Conservation (phyloP, 2,797 vertebrate species). For the Spheniscus humboldti region DNA sequence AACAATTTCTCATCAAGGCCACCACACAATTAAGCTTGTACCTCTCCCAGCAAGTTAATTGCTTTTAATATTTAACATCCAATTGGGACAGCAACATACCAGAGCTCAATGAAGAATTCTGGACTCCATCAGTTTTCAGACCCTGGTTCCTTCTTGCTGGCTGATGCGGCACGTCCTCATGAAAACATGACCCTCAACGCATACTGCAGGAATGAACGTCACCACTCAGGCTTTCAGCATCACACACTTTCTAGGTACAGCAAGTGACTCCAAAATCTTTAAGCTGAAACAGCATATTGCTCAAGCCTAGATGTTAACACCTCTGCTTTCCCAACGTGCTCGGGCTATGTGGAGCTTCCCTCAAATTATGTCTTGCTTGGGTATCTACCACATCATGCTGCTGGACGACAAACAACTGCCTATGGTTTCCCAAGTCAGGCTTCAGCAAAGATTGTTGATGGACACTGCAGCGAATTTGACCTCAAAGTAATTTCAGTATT, state of each 20-base stretch:
- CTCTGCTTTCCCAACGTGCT: neutral
- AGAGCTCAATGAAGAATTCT: neutral
- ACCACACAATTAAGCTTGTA: neutral
- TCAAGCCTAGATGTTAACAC: neutral
- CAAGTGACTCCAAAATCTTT: neutral
- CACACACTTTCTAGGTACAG: neutral
- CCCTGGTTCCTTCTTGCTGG: neutral
- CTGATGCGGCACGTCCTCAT: neutral
- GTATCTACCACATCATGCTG: neutral
- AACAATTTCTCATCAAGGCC: neutral
- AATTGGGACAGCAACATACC: rapidly evolving
- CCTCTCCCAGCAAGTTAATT: neutral
- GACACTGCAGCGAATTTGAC: neutral
- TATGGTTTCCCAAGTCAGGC: neutral
- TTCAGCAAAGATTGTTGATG: neutral
- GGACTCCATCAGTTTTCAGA: neutral
- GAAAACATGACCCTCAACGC: rapidly evolving
- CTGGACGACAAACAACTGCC: neutral
- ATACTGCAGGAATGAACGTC: neutral
- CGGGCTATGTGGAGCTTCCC: neutral
- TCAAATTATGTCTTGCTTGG: neutral
- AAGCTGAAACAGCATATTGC: too few species aligned
- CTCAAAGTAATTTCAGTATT: neutral
- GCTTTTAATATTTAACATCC: neutral
- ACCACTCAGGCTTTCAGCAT: neutral